A percentile compares a stretch with the other conserved stretches of the same genome.
Conservation (phyloP, 2,888 invertebrate species). For the Micoletzkya japonica region DNA sequence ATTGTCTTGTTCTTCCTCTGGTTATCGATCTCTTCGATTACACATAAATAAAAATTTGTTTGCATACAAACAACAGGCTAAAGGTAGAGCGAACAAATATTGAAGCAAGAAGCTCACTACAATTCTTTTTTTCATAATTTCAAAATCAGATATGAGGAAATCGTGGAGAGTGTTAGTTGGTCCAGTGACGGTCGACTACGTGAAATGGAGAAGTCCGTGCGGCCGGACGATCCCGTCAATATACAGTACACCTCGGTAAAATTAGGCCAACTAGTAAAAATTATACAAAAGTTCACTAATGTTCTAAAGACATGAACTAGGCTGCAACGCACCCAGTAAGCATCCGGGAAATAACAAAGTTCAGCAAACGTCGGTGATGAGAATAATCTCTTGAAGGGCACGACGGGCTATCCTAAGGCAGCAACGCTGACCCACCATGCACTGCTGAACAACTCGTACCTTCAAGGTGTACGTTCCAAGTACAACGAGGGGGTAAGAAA, state of each 20-base stretch:
- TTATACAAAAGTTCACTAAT: conserved; percentile 17
- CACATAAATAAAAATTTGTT: no score
- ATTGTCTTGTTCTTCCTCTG: no score
- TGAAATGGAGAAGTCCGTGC: conserved; percentile 69
- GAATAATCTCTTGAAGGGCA: no score
- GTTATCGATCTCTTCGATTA: no score
- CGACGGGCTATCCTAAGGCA: conserved; percentile 80
- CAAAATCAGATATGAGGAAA: conserved; percentile 61
- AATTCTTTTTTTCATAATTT: no score
- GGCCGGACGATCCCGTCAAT: conserved; percentile 75
- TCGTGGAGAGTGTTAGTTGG: conserved; percentile 63
- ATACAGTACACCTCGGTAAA: conserved; percentile 69
- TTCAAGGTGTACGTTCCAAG: conserved; percentile 69
- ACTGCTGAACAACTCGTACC: conserved; percentile 77
- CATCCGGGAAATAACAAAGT: neutral
- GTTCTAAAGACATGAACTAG: no score
- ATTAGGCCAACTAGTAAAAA: no score
- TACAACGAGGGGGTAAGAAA: conserved; percentile 52
- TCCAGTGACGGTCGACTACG: conserved; percentile 58
- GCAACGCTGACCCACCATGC: conserved; percentile 71
- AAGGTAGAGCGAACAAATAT: no score
- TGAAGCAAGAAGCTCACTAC: no score
- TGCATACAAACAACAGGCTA: no score
- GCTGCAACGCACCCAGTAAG: no score
- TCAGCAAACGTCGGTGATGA: no score